These are phyloP conservation scores for Pseudolaguvia tuberculata DNA, from an alignment of 2,113 vertebrate species.

Conservation along the genomic window DNA sequence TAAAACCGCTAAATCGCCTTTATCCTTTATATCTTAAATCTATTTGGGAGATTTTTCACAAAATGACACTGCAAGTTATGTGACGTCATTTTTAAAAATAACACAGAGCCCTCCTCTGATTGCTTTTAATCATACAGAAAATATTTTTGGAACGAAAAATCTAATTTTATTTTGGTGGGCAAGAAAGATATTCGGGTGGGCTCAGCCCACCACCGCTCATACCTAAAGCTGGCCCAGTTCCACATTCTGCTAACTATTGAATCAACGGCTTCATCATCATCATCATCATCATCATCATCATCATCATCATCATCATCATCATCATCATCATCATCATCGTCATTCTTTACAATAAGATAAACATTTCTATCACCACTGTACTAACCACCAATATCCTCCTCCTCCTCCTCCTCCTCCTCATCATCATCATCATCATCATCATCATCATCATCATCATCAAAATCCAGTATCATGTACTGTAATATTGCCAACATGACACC, in stretches of 20 bases:
- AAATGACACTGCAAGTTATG: not conserved
- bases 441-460: not conserved
- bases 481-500: not conserved
- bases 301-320: not conserved
- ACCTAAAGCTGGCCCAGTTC: no score
- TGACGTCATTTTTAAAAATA: not conserved
- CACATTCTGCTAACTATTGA: no score
- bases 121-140: no score
- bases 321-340: not conserved
- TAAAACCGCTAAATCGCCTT: not conserved
- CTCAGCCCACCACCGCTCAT: no score
- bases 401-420: not conserved
- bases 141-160: no score
- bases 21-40: no score
- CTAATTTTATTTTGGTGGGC: no score
- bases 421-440: not conserved
- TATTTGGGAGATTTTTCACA: no score
- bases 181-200: no score
- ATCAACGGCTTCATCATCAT: not conserved
- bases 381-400: not conserved
- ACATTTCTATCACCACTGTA: not conserved
- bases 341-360: no score
- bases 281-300: not conserved
- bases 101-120: no score
- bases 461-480: not conserved